phyloP scores from a whole-genome alignment of 2,888 invertebrate genomes.

The Buathra laborator region DNA sequence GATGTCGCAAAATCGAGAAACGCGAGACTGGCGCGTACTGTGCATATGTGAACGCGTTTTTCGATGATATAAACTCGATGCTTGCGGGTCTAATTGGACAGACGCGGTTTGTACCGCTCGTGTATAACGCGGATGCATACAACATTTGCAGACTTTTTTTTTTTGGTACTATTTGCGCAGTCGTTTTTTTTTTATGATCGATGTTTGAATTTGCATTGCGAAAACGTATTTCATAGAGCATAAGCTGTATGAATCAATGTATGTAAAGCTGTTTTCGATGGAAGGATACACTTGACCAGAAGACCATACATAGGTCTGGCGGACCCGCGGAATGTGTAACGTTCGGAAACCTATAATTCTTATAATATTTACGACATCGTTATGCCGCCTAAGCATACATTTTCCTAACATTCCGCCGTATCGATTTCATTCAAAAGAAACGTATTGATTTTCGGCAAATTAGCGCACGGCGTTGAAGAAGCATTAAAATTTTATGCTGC shows the following conservation, averaged over 20 bases:
- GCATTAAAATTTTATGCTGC: too few species aligned
- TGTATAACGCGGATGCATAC: background rate
- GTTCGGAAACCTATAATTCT: too few species aligned
- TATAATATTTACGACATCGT: too few species aligned
- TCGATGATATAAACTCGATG: background rate
- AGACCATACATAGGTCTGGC: too few species aligned
- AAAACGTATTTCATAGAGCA: background rate
- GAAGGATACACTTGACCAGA: too few species aligned
- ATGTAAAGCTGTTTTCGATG: too few species aligned
- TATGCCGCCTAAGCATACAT: too few species aligned
- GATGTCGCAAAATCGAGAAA: slow-evolving; percentile 11
- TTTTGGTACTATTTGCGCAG: background rate
- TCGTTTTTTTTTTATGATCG: background rate
- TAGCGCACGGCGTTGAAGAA: too few species aligned
- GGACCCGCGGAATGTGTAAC: too few species aligned
- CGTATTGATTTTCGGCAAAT: too few species aligned
- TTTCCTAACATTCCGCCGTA: too few species aligned
- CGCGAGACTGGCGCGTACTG: background rate
- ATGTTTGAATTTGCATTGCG: background rate
- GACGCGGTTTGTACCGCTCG: background rate
- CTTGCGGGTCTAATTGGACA: slow-evolving; percentile 4
- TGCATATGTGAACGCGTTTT: background rate
- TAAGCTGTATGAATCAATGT: background rate
- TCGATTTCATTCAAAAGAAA: too few species aligned
- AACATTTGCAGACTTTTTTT: background rate